phyloP scores from a whole-genome alignment of 2,113 vertebrate species.

The Emydura subglobosa region DNA sequence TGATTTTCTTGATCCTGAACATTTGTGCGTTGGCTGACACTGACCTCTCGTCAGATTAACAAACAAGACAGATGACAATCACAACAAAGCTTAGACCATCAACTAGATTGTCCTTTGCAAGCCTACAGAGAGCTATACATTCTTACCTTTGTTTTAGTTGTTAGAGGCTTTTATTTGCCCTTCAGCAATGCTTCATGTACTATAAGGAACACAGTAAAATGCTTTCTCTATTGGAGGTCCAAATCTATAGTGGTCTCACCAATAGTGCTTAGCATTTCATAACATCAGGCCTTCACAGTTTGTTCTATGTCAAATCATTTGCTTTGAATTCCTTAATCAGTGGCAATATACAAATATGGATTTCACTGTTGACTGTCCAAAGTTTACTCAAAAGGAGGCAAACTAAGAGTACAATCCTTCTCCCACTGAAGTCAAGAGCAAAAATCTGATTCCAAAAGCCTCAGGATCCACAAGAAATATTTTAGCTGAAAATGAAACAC shows the following conservation, averaged over 20 bases:
- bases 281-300: background rate
- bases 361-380: background rate
- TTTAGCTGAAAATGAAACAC: background rate
- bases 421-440: background rate
- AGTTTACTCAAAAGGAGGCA: background rate
- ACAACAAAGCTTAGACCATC: background rate
- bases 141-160: background rate
- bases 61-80: background rate
- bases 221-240: background rate
- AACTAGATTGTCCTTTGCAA: background rate
- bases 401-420: background rate
- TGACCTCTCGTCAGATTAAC: background rate
- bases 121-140: background rate
- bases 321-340: background rate
- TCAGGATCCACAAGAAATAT: background rate
- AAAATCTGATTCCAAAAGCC: background rate
- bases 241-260: background rate
- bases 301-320: background rate
- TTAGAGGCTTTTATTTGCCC: accelerated
- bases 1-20: accelerated
- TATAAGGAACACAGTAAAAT: background rate
- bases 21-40: background rate
- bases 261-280: background rate
- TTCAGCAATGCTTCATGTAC: background rate
- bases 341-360: background rate